Evolutionary conservation across 1,140 invertebrate genomes (phyloP).

Genomic region (Eupristina koningsbergeri): DNA sequence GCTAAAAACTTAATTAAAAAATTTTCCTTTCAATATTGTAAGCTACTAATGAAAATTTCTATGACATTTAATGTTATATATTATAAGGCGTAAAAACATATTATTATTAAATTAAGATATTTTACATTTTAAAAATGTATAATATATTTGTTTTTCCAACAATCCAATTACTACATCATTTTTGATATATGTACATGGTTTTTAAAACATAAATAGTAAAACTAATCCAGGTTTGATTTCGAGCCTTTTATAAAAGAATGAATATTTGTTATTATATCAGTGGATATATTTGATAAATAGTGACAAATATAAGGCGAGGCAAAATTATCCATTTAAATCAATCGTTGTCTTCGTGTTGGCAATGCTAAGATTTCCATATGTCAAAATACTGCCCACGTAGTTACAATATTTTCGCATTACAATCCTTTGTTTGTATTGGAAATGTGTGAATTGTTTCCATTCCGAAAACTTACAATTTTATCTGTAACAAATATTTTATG

Average conservation of each 20-base stretch:
- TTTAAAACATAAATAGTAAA: neutral
- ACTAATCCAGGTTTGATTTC: neutral
- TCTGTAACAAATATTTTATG: slow-evolving; percentile 31
- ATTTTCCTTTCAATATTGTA: too few relatives aligned
- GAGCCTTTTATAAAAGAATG: neutral
- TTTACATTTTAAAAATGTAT: neutral
- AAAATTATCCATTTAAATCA: slow-evolving; percentile 42
- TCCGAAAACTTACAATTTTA: slow-evolving; percentile 8
- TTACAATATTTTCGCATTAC: neutral
- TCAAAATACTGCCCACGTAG: slow-evolving; percentile 14
- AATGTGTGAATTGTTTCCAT: slow-evolving; percentile 36
- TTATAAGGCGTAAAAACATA: too few relatives aligned
- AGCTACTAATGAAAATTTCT: too few relatives aligned
- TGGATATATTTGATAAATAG: slow-evolving; percentile 12
- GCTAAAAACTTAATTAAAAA: too few relatives aligned
- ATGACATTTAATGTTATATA: too few relatives aligned
- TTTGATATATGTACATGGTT: neutral
- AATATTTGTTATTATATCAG: neutral
- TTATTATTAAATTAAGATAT: too few relatives aligned
- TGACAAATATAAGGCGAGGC: slow-evolving; percentile 36
- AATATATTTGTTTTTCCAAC: neutral
- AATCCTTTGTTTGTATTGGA: neutral
- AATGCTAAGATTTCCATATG: neutral
- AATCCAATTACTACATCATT: neutral
- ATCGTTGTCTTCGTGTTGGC: slow-evolving; percentile 17